Evolutionary conservation across 1,140 invertebrate species (phyloP).

Genomic region (Drosophila navojoa): DNA sequence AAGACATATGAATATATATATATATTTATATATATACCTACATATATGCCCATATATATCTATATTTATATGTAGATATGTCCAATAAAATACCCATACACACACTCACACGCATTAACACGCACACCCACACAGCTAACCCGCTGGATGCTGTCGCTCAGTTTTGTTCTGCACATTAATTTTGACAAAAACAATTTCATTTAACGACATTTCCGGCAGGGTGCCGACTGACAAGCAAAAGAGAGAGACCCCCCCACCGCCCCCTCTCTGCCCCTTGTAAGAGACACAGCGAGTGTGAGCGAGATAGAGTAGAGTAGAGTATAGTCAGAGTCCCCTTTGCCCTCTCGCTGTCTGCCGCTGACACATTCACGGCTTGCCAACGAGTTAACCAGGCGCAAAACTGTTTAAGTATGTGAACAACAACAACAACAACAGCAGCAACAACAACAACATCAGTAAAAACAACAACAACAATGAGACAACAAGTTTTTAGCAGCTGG

Average conservation of each 20-base stretch:
- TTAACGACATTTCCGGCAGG: constrained; percentile 74
- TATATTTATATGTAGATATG: constrained; percentile 1
- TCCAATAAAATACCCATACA: constrained; percentile 14
- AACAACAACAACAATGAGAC: constrained; percentile 16
- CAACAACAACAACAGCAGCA: constrained; percentile 17
- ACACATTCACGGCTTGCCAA: constrained; percentile 44
- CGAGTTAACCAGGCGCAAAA: constrained; percentile 75
- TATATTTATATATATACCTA: neutral
- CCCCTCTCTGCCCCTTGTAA: no score
- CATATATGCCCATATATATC: no score
- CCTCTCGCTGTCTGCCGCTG: neutral
- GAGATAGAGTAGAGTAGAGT: no score
- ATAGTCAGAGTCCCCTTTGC: no score
- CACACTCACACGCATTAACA: constrained; percentile 11
- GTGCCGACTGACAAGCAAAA: constrained; percentile 36
- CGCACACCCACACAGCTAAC: constrained; percentile 61
- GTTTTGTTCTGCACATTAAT: constrained; percentile 67
- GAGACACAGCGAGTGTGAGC: no score
- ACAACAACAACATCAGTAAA: constrained; percentile 7
- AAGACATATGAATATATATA: constrained; percentile 10
- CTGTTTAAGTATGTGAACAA: constrained; percentile 65
- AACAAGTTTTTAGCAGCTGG: constrained; percentile 42
- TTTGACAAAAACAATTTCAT: constrained; percentile 77
- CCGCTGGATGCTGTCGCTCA: constrained; percentile 39
- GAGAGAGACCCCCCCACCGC: neutral